A percentile compares a stretch with the other conserved stretches of the same genome.
Conservation (phyloP, 2,888 invertebrate species). For the Callimorpha dominula region DNA sequence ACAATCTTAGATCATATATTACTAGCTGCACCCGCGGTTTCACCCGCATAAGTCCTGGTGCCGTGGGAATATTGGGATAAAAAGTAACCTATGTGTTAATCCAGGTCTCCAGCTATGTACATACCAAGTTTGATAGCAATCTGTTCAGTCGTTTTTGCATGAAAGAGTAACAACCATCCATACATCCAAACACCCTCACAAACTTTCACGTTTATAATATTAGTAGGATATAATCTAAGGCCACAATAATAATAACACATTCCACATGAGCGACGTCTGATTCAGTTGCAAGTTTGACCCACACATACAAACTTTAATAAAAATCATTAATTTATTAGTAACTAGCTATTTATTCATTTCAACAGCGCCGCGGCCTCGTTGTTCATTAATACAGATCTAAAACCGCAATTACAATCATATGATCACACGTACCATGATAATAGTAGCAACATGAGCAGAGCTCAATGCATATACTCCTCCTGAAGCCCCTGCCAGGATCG, state of each 20-base stretch:
- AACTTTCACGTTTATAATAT: too few species aligned
- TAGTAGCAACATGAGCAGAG: slow-evolving; percentile 93
- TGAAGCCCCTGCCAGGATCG: slow-evolving; percentile 93
- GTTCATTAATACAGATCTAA: background rate
- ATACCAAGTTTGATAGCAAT: too few species aligned
- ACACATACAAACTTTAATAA: background rate
- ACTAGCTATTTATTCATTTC: background rate
- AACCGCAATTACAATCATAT: background rate
- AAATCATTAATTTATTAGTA: background rate
- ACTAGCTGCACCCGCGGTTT: too few species aligned
- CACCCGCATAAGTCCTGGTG: too few species aligned
- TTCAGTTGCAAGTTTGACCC: background rate
- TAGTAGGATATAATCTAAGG: background rate
- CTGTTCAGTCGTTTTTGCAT: too few species aligned
- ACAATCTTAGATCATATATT: too few species aligned
- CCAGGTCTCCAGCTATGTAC: too few species aligned
- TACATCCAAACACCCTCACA: too few species aligned
- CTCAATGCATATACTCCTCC: slow-evolving; percentile 95
- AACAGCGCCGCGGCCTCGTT: background rate
- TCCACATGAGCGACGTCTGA: background rate
- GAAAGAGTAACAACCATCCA: too few species aligned
- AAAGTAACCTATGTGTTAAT: too few species aligned
- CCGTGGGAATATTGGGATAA: too few species aligned
- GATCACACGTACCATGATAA: slow-evolving; percentile 88
- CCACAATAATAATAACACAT: background rate